Evolutionary conservation across 2,888 invertebrate genomes (phyloP).

Genomic region (Deilephila elpenor): DNA sequence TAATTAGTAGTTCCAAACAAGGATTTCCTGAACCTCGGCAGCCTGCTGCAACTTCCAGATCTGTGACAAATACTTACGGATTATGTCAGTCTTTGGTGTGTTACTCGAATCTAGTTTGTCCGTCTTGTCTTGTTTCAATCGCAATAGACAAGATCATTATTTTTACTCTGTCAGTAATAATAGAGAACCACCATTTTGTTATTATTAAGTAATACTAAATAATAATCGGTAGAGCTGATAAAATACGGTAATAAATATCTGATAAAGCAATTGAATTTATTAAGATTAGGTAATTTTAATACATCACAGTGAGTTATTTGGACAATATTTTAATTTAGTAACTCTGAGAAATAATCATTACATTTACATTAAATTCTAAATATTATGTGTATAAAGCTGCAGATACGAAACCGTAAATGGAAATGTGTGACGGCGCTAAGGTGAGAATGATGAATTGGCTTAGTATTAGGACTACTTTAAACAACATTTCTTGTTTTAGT

Average conservation of each 20-base stretch:
- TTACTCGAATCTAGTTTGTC: slow-evolving; percentile 9
- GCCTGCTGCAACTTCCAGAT: slow-evolving; percentile 1
- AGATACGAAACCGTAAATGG: background rate
- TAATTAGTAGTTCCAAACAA: slow-evolving; percentile 16
- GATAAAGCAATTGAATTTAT: slow-evolving; percentile 5
- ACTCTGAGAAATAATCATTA: background rate
- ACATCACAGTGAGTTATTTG: background rate
- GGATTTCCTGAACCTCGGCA: slow-evolving; percentile 22
- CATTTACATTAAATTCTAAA: background rate
- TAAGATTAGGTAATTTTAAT: background rate
- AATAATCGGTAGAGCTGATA: background rate
- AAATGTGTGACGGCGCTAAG: background rate
- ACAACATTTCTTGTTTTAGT: background rate
- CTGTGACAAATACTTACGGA: slow-evolving; percentile 6
- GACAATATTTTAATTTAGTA: background rate
- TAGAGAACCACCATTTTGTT: background rate
- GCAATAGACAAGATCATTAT: background rate
- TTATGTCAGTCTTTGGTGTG: background rate
- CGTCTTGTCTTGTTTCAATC: background rate
- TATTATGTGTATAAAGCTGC: background rate
- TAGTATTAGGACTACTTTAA: background rate
- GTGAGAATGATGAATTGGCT: background rate
- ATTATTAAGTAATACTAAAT: background rate
- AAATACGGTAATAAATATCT: background rate
- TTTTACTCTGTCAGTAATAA: background rate